These are phyloP conservation scores for Carabus problematicus DNA, from an alignment of 2,888 invertebrate species.

Conservation along the genomic window DNA sequence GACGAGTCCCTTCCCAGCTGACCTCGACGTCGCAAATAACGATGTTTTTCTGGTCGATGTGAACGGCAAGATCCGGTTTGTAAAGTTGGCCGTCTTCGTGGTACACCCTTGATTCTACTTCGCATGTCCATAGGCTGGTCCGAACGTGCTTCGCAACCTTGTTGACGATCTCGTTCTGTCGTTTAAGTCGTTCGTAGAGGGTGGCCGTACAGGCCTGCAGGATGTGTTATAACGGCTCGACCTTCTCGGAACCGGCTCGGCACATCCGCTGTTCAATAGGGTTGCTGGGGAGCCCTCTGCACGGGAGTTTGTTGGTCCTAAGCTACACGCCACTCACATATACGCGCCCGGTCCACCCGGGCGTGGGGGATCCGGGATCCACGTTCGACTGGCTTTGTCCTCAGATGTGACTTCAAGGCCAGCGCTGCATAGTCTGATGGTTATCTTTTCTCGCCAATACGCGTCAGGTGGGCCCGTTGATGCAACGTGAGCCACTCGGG, in stretches of 20 bases:
- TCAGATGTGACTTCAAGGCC: neutral
- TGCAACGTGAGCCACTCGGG: no score
- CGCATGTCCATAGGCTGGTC: neutral
- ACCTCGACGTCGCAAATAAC: neutral
- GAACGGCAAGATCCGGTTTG: neutral
- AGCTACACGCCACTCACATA: slow-evolving; percentile 28
- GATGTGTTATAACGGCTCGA: slow-evolving; percentile 25
- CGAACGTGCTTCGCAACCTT: neutral
- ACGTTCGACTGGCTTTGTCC: slow-evolving; percentile 8
- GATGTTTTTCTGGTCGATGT: no score
- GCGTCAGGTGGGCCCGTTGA: no score
- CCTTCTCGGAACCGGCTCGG: neutral
- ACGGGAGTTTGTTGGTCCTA: no score
- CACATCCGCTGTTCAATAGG: slow-evolving; percentile 13
- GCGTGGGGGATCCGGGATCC: slow-evolving; percentile 25
- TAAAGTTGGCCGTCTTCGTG: neutral
- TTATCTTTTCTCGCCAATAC: neutral
- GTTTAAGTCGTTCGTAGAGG: slow-evolving; percentile 4
- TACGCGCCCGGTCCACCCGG: slow-evolving; percentile 28
- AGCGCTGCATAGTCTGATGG: neutral
- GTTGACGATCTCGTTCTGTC: neutral
- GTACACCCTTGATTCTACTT: neutral
- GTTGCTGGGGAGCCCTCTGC: slow-evolving; percentile 29
- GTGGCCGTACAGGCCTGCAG: slow-evolving; percentile 19
- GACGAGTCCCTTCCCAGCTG: neutral